Conservation (phyloP, 2,113 vertebrate species). For the Pituophis catenifer region DNA sequence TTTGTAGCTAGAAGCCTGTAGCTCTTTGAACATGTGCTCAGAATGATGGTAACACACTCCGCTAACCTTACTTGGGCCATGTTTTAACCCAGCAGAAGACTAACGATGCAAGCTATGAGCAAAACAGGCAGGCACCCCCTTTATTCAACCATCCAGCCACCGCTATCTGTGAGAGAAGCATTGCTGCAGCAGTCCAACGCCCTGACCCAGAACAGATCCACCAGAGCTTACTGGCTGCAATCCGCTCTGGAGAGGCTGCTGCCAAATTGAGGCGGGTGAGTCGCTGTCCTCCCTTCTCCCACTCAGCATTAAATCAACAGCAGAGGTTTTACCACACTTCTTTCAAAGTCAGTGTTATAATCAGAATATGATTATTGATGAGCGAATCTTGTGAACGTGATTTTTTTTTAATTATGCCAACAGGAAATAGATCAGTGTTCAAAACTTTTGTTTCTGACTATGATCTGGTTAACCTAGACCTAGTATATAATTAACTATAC, state of each 20-base stretch:
- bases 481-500: background rate
- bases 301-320: conserved; percentile 36
- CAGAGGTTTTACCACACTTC: conserved; percentile 35
- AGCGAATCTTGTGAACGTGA: conserved; percentile 4
- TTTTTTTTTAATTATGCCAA: background rate
- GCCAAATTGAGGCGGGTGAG: conserved; percentile 79
- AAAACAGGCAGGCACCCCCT: conserved; percentile 56
- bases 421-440: background rate
- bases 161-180: conserved; percentile 59
- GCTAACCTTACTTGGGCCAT: conserved; percentile 19
- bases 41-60: background rate
- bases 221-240: conserved; percentile 76
- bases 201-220: conserved; percentile 77
- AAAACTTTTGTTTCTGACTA: background rate
- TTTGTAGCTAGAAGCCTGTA: background rate
- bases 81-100: conserved; percentile 63
- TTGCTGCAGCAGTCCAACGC: conserved; percentile 54
- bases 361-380: conserved; percentile 16
- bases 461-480: conserved; percentile 1
- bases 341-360: conserved; percentile 43
- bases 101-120: conserved; percentile 57
- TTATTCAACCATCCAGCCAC: conserved; percentile 55
- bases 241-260: conserved; percentile 79
- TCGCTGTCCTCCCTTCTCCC: conserved; percentile 18
- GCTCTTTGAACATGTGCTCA: background rate